phyloP scores from a whole-genome alignment of 2,888 invertebrate genomes.

The Pecten maximus region DNA sequence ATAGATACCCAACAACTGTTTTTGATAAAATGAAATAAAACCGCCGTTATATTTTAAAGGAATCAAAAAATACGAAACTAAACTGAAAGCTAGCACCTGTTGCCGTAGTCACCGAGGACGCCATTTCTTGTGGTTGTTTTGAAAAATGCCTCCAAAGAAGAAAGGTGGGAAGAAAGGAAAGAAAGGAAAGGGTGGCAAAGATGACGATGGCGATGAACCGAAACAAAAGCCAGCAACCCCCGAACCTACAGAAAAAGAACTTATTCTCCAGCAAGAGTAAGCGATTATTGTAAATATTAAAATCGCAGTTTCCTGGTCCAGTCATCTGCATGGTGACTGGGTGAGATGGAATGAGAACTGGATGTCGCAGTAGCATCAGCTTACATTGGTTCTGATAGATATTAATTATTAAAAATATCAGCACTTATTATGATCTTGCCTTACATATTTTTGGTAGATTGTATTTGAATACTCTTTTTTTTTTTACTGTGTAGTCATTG shows the following conservation, averaged over 20 bases:
- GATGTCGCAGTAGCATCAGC: too few species aligned
- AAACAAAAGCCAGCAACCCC: constrained; percentile 67
- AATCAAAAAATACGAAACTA: constrained; percentile 36
- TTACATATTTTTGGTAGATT: too few species aligned
- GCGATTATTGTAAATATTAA: constrained; percentile 49
- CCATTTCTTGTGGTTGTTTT: constrained; percentile 50
- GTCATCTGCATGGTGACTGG: too few species aligned
- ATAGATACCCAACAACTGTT: neutral
- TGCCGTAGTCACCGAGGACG: constrained; percentile 57
- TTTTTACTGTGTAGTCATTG: too few species aligned
- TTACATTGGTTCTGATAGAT: too few species aligned
- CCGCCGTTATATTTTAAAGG: neutral
- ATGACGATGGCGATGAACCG: constrained; percentile 61
- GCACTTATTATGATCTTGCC: too few species aligned
- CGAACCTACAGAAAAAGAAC: constrained; percentile 79
- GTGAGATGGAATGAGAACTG: too few species aligned
- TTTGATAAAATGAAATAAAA: neutral
- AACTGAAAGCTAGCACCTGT: constrained; percentile 36
- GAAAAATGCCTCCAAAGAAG: constrained; percentile 77
- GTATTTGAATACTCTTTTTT: too few species aligned
- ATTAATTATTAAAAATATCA: too few species aligned
- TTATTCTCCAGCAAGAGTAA: constrained; percentile 79
- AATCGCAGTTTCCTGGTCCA: neutral
- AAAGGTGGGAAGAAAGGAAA: constrained; percentile 71
- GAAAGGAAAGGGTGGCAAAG: constrained; percentile 68